A percentile compares a stretch with the other conserved stretches of the same genome.
phyloP scores from a whole-genome alignment of 2,797 vertebrate genomes.

The Periophthalmus magnuspinnatus region DNA sequence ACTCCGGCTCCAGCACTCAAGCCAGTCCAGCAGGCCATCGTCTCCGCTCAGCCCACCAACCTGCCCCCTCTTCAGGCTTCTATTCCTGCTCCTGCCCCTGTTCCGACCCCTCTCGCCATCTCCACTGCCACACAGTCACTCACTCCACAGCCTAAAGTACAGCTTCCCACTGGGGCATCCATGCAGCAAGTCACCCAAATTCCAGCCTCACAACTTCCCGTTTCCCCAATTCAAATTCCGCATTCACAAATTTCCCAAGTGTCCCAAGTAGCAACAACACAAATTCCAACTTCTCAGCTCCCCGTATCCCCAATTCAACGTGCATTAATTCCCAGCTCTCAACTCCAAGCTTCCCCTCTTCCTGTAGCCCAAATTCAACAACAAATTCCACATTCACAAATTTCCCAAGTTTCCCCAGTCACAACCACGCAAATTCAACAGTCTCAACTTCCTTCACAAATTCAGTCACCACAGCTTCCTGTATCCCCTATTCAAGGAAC shows the following conservation, averaged over 20 bases:
- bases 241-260: neutral
- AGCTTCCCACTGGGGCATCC: slow-evolving; percentile 67
- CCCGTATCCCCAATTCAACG: neutral
- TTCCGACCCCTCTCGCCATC: slow-evolving; percentile 58
- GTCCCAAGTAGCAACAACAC: neutral
- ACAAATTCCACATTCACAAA: slow-evolving; percentile 41
- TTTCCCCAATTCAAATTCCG: slow-evolving; percentile 31
- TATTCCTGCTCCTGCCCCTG: slow-evolving; percentile 57
- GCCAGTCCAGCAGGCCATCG: slow-evolving; percentile 53
- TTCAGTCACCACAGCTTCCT: slow-evolving; percentile 46
- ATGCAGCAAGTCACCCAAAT: slow-evolving; percentile 64
- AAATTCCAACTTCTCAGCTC: slow-evolving; percentile 49
- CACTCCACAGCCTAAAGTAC: slow-evolving; percentile 71
- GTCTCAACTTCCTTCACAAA: slow-evolving; percentile 28
- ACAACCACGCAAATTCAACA: slow-evolving; percentile 45
- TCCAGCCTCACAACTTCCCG: slow-evolving; percentile 37
- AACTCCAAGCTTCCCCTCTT: slow-evolving; percentile 48
- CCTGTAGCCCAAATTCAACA: slow-evolving; percentile 34
- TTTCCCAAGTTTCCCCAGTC: slow-evolving; percentile 1
- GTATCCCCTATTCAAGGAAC: neutral
- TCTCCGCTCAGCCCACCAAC: slow-evolving; percentile 53
- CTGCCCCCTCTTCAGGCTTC: slow-evolving; percentile 63
- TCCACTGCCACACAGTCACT: too few species aligned
- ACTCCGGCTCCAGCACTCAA: slow-evolving; percentile 58
- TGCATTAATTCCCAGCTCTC: slow-evolving; percentile 32